Percentiles rank a stretch among this genome's conserved stretches.
Evolutionary conservation across 2,113 vertebrate species (phyloP).

Genomic region (Ptychochromis oligacanthus): DNA sequence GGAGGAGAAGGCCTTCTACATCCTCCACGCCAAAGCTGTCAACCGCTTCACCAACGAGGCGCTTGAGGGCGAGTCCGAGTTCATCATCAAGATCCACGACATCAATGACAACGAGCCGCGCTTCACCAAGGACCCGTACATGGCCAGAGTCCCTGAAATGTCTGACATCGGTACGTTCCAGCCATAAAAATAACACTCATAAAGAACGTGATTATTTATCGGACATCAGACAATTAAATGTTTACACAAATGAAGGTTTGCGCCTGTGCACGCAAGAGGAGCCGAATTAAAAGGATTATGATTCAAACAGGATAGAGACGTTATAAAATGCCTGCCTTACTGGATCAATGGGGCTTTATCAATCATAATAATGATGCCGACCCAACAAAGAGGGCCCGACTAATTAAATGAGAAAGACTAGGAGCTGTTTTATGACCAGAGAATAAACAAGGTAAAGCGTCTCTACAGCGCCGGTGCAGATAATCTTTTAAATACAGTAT

Average conservation of each 20-base stretch:
- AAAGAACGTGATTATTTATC: background rate
- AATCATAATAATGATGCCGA: conserved; percentile 68
- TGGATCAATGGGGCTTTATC: conserved; percentile 72
- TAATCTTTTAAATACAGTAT: conserved; percentile 69
- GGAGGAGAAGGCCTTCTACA: conserved; percentile 92
- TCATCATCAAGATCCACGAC: conserved; percentile 98
- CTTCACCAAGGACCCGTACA: conserved; percentile 91
- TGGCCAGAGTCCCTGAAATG: conserved; percentile 92
- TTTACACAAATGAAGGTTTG: conserved; percentile 27
- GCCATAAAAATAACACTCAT: rapidly evolving
- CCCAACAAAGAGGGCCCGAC: conserved; percentile 43
- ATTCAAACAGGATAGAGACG: conserved; percentile 48
- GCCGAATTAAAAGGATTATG: conserved; percentile 49
- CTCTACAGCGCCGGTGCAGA: conserved; percentile 35
- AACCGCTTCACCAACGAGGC: conserved; percentile 89
- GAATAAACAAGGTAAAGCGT: conserved; percentile 62
- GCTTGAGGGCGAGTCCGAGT: conserved; percentile 94
- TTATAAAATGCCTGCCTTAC: conserved; percentile 40
- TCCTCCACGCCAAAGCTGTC: conserved; percentile 91
- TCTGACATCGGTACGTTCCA: conserved; percentile 88
- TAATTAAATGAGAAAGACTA: conserved; percentile 64
- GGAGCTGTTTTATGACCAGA: conserved; percentile 41
- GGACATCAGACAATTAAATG: background rate
- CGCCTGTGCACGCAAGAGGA: background rate
- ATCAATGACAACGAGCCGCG: conserved; percentile 97